Conservation (phyloP, 2,113 vertebrate genomes). For the Neogobius melanostomus region DNA sequence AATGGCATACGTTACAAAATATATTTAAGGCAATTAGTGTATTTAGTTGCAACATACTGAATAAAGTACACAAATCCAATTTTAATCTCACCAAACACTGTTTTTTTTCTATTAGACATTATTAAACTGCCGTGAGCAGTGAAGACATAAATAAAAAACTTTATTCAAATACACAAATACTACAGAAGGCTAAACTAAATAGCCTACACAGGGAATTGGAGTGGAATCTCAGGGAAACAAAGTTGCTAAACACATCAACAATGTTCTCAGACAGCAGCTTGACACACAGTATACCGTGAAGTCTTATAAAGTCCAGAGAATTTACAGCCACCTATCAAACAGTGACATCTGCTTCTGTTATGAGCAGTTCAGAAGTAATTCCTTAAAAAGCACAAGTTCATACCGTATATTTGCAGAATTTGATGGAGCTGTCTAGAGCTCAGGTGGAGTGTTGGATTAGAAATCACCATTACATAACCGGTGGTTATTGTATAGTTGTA, state of each 20-base stretch:
- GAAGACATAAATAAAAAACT: background rate
- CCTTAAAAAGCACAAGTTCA: too few relatives aligned
- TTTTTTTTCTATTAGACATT: too few relatives aligned
- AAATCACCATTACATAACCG: background rate
- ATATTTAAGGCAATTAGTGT: too few relatives aligned
- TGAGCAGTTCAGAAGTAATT: too few relatives aligned
- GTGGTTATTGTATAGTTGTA: background rate
- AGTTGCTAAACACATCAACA: conserved; percentile 10
- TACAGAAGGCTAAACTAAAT: too few relatives aligned
- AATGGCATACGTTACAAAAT: too few relatives aligned
- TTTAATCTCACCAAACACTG: too few relatives aligned
- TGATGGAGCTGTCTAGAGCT: background rate
- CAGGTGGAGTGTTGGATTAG: background rate
- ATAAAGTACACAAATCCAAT: too few relatives aligned
- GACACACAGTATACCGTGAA: conserved; percentile 3
- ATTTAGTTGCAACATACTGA: too few relatives aligned
- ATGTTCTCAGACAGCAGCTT: conserved; percentile 5
- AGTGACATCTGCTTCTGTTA: background rate
- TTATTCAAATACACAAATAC: conserved; percentile 27
- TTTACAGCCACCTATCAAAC: background rate
- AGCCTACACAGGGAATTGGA: background rate
- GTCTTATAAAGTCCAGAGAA: background rate
- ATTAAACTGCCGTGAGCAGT: too few relatives aligned
- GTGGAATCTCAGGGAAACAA: background rate
- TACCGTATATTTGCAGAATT: background rate